Percentiles rank a stretch among this genome's conserved stretches.
phyloP scores from a whole-genome alignment of 2,797 vertebrate genomes.

The Graptemys geographica region DNA sequence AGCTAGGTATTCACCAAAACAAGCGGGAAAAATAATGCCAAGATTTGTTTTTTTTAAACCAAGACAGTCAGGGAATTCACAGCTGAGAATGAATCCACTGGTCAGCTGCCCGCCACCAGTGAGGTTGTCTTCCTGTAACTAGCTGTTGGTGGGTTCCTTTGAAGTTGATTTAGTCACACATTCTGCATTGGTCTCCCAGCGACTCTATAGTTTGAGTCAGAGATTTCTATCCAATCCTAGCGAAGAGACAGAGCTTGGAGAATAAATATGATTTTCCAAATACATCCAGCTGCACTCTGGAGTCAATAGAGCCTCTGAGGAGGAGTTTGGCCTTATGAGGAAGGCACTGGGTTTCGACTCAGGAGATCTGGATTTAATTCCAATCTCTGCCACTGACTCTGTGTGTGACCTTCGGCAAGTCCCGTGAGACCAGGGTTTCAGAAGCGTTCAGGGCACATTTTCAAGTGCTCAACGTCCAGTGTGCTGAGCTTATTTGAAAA shows the following conservation, averaged over 20 bases:
- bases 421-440: not conserved
- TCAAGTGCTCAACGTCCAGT: not conserved
- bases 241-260: not conserved
- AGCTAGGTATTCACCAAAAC: not conserved
- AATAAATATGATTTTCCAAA: not conserved
- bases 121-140: not conserved
- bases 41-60: not conserved
- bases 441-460: not conserved
- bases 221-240: not conserved
- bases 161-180: not conserved
- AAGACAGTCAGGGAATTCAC: not conserved
- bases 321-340: not conserved
- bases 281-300: not conserved
- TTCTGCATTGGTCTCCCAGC: not conserved
- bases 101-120: not conserved
- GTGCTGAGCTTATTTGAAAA: not conserved
- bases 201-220: not conserved
- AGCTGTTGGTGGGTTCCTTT: not conserved
- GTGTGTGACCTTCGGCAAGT: not conserved
- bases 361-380: not conserved
- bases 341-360: not conserved
- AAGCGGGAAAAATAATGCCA: not conserved
- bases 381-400: not conserved
- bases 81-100: not conserved
- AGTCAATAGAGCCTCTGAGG: no score